These are phyloP conservation scores for Monopterus albus DNA, from an alignment of 2,113 vertebrate species.

Conservation along the genomic window DNA sequence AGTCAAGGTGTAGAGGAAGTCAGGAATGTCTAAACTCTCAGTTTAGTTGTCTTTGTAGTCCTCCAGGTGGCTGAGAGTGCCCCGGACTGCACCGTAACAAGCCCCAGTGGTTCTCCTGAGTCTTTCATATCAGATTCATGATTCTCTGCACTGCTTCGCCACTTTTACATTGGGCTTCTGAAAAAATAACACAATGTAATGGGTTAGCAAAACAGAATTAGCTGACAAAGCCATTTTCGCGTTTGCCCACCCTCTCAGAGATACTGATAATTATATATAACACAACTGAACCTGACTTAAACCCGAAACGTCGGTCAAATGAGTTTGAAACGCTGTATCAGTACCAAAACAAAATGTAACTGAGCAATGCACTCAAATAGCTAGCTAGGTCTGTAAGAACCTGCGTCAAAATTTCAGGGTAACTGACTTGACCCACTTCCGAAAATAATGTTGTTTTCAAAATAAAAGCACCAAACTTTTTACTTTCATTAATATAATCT, in stretches of 20 bases:
- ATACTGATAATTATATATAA: background rate
- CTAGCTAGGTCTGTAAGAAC: conserved; percentile 28
- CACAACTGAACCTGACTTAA: conserved; percentile 9
- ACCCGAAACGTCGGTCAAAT: conserved; percentile 37
- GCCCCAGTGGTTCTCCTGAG: conserved; percentile 33
- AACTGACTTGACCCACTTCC: conserved; percentile 16
- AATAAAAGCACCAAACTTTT: conserved; percentile 34
- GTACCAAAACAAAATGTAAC: conserved; percentile 56
- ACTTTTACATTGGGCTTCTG: conserved; percentile 61
- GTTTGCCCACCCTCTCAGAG: background rate
- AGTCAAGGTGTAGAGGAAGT: conserved; percentile 20
- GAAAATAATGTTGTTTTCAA: conserved; percentile 19
- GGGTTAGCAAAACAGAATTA: conserved; percentile 16
- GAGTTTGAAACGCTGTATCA: background rate
- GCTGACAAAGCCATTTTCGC: background rate
- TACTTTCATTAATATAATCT: too few relatives aligned
- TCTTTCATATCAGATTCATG: conserved; percentile 71
- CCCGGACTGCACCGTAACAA: too few relatives aligned
- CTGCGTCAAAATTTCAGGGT: background rate
- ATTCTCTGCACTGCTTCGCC: conserved; percentile 28
- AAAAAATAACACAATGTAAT: conserved; percentile 41
- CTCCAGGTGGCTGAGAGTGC: conserved; percentile 41
- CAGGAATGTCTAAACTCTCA: conserved; percentile 13
- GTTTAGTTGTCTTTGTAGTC: conserved; percentile 23
- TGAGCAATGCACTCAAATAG: background rate